Evolutionary conservation across 2,113 vertebrate genomes (phyloP).

Genomic region (Corythornis cristatus): DNA sequence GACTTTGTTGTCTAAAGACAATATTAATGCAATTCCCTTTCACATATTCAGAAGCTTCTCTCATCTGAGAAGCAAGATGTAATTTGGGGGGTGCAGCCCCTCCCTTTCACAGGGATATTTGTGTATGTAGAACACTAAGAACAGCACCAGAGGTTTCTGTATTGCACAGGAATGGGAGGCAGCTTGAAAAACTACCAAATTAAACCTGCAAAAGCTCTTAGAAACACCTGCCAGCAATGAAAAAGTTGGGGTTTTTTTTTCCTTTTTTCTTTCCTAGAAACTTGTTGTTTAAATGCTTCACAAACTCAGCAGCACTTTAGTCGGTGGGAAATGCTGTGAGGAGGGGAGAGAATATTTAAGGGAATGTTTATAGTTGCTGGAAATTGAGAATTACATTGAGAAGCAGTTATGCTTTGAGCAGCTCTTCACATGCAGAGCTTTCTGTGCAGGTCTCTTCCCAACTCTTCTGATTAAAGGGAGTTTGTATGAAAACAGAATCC

Average conservation of each 20-base stretch:
- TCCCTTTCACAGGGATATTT: neutral
- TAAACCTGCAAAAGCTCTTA: neutral
- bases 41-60: neutral
- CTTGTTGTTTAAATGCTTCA: neutral
- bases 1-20: slow-evolving; percentile 45
- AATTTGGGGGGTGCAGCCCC: neutral
- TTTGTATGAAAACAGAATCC: slow-evolving; percentile 18
- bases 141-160: neutral
- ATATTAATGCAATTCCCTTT: slow-evolving; percentile 48
- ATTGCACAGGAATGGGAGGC: neutral
- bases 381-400: neutral
- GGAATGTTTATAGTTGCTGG: neutral
- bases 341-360: neutral
- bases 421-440: neutral
- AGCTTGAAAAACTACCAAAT: neutral
- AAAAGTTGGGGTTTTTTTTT: neutral
- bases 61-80: slow-evolving; percentile 48
- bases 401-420: neutral
- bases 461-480: neutral
- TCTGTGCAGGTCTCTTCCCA: neutral
- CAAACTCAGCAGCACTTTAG: neutral
- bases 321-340: neutral
- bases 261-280: neutral
- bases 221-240: neutral
- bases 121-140: neutral